Conservation (phyloP, 2,113 vertebrate genomes). For the Corythaeola cristata region DNA sequence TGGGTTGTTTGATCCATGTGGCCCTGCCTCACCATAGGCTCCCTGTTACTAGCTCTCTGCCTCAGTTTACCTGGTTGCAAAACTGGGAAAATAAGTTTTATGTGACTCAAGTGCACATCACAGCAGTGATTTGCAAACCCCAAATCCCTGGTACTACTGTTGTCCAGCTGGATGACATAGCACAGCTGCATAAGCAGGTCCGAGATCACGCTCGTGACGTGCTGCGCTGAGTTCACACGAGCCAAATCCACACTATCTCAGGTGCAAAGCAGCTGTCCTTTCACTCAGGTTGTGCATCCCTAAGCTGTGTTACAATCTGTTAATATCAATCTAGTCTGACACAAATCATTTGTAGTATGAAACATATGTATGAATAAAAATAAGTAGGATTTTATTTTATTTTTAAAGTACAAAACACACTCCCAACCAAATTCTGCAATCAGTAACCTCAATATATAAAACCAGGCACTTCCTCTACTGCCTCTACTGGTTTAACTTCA, state of each 20-base stretch:
- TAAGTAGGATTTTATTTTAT: background rate
- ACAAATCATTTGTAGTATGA: background rate
- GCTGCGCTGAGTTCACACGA: accelerated
- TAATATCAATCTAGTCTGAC: background rate
- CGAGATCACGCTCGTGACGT: background rate
- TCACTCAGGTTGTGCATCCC: background rate
- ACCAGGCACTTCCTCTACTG: background rate
- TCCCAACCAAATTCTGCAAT: background rate
- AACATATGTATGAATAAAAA: background rate
- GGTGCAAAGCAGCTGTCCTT: background rate
- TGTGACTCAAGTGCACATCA: background rate
- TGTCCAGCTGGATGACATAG: background rate
- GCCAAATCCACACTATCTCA: background rate
- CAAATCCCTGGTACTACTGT: background rate
- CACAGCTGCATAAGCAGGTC: background rate
- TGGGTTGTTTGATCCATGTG: background rate
- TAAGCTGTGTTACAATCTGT: background rate
- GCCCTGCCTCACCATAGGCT: background rate
- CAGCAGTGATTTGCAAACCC: background rate
- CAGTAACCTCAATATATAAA: background rate
- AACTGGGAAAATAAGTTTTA: background rate
- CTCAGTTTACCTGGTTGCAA: background rate
- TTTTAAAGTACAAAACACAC: background rate
- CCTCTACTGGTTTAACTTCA: background rate
- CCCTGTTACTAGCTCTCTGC: background rate